A percentile compares a stretch with the other conserved stretches of the same genome.
Conservation (phyloP, 2,113 vertebrate species). For the Pagrus major region DNA sequence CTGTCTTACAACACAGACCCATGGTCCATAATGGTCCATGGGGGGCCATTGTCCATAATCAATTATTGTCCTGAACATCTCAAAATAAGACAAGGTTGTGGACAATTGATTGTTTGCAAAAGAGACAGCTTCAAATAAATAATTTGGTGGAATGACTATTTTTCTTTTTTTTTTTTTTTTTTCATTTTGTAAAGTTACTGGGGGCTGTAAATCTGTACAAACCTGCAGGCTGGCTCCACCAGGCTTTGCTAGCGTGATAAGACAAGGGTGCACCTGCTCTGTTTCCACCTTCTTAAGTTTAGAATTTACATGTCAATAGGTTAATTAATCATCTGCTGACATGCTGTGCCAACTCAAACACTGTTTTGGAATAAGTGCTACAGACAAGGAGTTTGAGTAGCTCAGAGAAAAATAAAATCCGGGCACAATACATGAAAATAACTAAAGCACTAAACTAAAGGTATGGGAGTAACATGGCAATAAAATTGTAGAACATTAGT, state of each 20-base stretch:
- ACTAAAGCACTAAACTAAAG: not conserved
- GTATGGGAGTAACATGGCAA: not conserved
- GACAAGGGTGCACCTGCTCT: not conserved
- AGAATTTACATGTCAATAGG: not conserved
- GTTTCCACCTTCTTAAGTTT: not conserved
- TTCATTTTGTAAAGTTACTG: not conserved
- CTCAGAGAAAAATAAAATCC: not conserved
- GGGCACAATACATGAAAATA: not conserved
- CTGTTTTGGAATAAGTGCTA: not conserved
- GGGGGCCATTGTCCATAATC: too few relatives aligned
- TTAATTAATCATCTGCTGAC: not conserved
- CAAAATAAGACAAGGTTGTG: not conserved
- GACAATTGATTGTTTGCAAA: not conserved
- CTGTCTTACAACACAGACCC: not conserved
- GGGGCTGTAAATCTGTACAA: not conserved
- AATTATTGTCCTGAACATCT: not conserved
- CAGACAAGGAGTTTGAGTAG: not conserved
- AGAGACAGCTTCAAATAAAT: not conserved
- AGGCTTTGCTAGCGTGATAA: not conserved
- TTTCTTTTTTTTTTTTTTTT: not conserved
- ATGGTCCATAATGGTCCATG: too few relatives aligned
- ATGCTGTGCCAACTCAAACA: not conserved
- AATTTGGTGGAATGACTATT: too few relatives aligned
- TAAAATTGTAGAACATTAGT: not conserved
- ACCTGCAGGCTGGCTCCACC: not conserved